Evolutionary conservation across 2,888 invertebrate species (phyloP).

Genomic region (Phyllotreta cruciferae): DNA sequence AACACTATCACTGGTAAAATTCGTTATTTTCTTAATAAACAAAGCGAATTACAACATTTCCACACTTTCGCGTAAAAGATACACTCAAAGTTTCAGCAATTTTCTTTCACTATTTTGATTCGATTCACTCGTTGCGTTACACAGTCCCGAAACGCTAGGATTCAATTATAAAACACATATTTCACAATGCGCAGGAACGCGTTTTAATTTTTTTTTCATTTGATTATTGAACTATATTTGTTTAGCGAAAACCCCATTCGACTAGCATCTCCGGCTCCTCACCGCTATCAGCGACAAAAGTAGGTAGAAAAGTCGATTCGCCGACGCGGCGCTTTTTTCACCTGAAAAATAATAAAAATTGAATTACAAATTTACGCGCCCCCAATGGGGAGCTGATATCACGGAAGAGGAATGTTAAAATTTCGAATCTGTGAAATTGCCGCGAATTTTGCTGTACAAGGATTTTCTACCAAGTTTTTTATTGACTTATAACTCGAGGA

Average conservation of each 20-base stretch:
- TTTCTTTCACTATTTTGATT: no score
- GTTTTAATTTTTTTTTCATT: constrained; percentile 12
- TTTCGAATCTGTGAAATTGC: neutral
- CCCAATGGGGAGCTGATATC: neutral
- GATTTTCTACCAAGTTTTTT: neutral
- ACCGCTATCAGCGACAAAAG: constrained; percentile 25
- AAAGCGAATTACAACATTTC: no score
- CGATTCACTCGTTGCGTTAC: no score
- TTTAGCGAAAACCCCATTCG: constrained; percentile 20
- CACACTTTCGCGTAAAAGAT: no score
- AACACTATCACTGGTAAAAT: no score
- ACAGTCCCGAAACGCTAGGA: no score
- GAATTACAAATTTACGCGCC: neutral
- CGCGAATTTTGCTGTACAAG: neutral
- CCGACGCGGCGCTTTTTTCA: constrained; percentile 25
- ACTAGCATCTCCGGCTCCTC: constrained; percentile 33
- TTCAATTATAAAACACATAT: no score
- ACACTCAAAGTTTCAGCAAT: no score
- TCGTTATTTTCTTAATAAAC: no score
- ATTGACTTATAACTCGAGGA: neutral
- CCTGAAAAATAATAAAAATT: constrained; percentile 32
- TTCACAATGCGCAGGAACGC: no score
- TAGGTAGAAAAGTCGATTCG: constrained; percentile 25
- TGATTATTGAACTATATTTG: constrained; percentile 20
- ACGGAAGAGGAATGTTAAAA: neutral